These are phyloP conservation scores for Toxostoma redivivum DNA, from an alignment of 2,113 vertebrate species.

Conservation along the genomic window DNA sequence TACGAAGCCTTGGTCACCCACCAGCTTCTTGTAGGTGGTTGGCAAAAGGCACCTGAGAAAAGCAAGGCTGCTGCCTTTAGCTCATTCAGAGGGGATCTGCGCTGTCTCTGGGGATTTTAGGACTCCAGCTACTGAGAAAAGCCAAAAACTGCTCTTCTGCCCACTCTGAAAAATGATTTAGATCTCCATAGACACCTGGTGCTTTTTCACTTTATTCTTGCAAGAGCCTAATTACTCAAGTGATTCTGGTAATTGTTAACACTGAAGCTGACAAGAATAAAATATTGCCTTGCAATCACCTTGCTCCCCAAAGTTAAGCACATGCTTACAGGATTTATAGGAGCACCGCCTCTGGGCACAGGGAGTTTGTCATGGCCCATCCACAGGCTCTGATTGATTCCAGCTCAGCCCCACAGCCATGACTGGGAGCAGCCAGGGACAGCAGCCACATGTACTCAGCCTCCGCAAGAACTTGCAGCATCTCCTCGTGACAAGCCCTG, in stretches of 20 bases:
- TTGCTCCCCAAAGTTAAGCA: neutral
- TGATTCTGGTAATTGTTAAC: neutral
- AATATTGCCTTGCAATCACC: neutral
- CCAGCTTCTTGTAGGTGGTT: neutral
- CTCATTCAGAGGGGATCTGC: accelerated
- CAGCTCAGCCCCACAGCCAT: neutral
- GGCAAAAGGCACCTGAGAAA: neutral
- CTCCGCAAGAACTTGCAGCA: neutral
- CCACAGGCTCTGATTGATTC: neutral
- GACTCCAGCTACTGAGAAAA: neutral
- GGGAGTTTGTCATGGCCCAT: neutral
- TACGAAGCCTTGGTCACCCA: neutral
- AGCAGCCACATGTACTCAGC: neutral
- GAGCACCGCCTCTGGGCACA: neutral
- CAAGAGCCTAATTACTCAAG: conserved; percentile 35
- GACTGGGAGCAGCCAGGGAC: neutral
- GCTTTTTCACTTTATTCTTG: neutral
- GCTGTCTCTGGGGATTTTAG: neutral
- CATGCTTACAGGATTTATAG: neutral
- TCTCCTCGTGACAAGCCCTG: neutral
- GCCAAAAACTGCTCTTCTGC: neutral
- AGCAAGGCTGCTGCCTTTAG: neutral
- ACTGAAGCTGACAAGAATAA: conserved; percentile 24
- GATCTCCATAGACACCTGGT: neutral
- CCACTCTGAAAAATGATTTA: conserved; percentile 25